Evolutionary conservation across 2,888 invertebrate species (phyloP).

Genomic region (Dimorphilus gyrociliatus): DNA sequence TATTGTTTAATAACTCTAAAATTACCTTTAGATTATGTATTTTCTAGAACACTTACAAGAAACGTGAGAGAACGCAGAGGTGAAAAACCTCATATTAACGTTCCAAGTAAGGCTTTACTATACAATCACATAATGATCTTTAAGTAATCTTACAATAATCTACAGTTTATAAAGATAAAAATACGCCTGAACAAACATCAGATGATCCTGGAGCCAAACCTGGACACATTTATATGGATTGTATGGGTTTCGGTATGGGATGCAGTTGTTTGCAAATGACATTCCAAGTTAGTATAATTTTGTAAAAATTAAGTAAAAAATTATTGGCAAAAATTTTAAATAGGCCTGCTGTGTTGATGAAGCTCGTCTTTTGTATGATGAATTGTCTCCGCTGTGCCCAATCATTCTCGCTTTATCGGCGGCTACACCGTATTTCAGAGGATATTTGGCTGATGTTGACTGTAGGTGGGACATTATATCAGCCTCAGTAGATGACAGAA

Average conservation of each 20-base stretch:
- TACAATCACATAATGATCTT: constrained; percentile 2
- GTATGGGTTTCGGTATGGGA: constrained; percentile 99
- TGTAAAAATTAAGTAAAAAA: too few species aligned
- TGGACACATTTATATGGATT: constrained; percentile 92
- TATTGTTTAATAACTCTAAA: constrained; percentile 52
- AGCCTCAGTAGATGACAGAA: constrained; percentile 84
- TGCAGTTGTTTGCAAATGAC: constrained; percentile 77
- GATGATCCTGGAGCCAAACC: constrained; percentile 53
- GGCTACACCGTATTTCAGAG: constrained; percentile 83
- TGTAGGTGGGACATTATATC: constrained; percentile 96
- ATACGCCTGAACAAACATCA: constrained; percentile 48
- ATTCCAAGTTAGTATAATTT: constrained; percentile 54
- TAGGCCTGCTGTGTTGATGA: constrained; percentile 82
- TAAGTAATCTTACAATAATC: background rate
- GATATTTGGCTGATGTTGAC: constrained; percentile 82
- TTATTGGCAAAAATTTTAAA: background rate
- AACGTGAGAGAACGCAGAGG: constrained; percentile 81
- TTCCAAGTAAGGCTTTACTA: constrained; percentile 57
- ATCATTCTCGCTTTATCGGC: constrained; percentile 93
- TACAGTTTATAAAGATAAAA: constrained; percentile 68
- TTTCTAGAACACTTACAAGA: constrained; percentile 58
- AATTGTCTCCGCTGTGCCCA: constrained; percentile 86
- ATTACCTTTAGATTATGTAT: too few species aligned
- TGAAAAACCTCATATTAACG: constrained; percentile 85
- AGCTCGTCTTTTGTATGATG: constrained; percentile 87